Evolutionary conservation across 1,140 invertebrate species (phyloP).

Genomic region (Drosophila hydei): DNA sequence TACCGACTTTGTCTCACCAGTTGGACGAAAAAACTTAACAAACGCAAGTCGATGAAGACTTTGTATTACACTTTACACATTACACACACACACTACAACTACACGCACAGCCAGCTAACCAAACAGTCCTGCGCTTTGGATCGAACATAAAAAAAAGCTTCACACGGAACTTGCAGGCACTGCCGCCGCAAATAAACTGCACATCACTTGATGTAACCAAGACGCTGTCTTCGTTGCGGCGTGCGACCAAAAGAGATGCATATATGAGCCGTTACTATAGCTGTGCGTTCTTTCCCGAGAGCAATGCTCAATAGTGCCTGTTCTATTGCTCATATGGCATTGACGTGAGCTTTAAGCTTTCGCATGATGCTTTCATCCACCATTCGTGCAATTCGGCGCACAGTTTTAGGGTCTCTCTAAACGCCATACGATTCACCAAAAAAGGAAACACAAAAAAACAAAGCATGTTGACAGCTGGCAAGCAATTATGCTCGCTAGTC

Average conservation of each 20-base stretch:
- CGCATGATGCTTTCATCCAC: conserved; percentile 12
- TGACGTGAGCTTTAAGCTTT: conserved; percentile 11
- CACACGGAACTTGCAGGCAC: conserved; percentile 26
- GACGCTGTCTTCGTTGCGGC: not conserved
- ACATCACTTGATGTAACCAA: conserved; percentile 9
- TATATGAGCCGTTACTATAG: conserved; percentile 10
- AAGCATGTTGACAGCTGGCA: conserved; percentile 5
- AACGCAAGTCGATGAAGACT: conserved; percentile 66
- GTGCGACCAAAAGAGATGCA: conserved; percentile 13
- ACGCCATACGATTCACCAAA: conserved; percentile 3
- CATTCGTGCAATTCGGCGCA: not conserved
- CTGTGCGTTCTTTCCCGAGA: conserved; percentile 1
- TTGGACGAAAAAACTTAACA: conserved; percentile 75
- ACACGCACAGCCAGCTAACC: conserved; percentile 43
- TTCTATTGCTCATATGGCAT: conserved; percentile 15
- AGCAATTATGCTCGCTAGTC: conserved; percentile 12
- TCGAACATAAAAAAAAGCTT: conserved; percentile 24
- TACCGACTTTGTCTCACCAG: conserved; percentile 74
- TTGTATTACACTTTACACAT: conserved; percentile 66
- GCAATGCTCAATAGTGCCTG: conserved; percentile 2
- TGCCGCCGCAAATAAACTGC: conserved; percentile 22
- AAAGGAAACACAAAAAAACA: not conserved
- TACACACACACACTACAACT: conserved; percentile 66
- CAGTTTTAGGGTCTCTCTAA: not conserved
- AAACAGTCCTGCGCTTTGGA: conserved; percentile 43